Conservation (phyloP, 2,113 vertebrate genomes). For the Rhipidura dahli region DNA sequence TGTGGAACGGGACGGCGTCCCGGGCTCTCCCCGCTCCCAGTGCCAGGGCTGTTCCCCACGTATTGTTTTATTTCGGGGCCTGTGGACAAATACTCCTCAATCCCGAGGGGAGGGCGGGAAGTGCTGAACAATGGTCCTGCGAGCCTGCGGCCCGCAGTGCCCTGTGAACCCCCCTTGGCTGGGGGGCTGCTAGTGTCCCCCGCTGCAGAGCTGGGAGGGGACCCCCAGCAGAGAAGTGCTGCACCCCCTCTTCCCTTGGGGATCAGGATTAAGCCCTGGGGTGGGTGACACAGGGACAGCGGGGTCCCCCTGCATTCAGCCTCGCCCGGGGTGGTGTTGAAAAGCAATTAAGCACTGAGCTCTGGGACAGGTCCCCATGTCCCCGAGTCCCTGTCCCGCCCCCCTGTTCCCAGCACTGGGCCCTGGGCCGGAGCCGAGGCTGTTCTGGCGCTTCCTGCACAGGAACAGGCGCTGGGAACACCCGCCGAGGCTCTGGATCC, state of each 20-base stretch:
- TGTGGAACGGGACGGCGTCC: not conserved
- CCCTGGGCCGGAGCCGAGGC: slow-evolving; percentile 1
- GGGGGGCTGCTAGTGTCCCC: not conserved
- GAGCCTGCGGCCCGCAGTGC: not conserved
- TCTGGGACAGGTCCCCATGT: not conserved
- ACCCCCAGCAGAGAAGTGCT: not conserved
- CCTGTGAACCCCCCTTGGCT: not conserved
- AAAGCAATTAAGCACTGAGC: not conserved
- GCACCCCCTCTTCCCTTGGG: not conserved
- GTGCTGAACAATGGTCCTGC: slow-evolving; percentile 28
- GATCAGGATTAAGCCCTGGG: not conserved
- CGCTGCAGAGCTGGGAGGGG: fast-evolving
- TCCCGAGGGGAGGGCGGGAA: slow-evolving; percentile 55
- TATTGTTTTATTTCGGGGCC: slow-evolving; percentile 43
- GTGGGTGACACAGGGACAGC: not conserved
- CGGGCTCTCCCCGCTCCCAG: not conserved
- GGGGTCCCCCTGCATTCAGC: not conserved
- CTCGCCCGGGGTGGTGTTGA: not conserved
- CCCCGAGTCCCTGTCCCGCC: not conserved
- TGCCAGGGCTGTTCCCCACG: not conserved
- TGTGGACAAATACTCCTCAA: not conserved
- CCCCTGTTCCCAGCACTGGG: not conserved
- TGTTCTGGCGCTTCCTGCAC: slow-evolving; percentile 18
- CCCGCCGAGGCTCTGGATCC: not conserved
- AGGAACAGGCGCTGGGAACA: slow-evolving; percentile 42